phyloP scores from a whole-genome alignment of 2,888 invertebrate genomes.

The Melanchra persicariae region DNA sequence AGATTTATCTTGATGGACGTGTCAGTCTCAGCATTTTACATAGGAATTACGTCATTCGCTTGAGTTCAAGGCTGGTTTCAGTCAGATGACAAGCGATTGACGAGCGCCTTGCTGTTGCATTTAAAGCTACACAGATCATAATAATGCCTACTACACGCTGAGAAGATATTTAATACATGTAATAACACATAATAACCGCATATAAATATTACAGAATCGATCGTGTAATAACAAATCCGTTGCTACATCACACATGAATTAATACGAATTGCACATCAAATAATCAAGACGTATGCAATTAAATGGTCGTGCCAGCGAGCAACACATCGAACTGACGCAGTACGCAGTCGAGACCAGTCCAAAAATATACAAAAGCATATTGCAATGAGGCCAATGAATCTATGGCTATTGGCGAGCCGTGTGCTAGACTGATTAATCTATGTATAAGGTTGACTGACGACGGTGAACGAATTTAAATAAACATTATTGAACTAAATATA shows the following conservation, averaged over 20 bases:
- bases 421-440: conserved; percentile 57
- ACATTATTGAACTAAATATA: conserved; percentile 43
- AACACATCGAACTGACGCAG: conserved; percentile 71
- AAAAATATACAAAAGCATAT: conserved; percentile 78
- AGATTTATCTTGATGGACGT: conserved; percentile 27
- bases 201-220: conserved; percentile 42
- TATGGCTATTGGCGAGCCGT: conserved; percentile 56
- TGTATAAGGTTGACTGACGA: conserved; percentile 46
- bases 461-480: conserved; percentile 45
- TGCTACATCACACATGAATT: conserved; percentile 52
- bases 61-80: conserved; percentile 49
- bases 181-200: conserved; percentile 50
- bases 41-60: conserved; percentile 37
- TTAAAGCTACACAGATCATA: conserved; percentile 28
- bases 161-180: conserved; percentile 39
- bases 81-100: conserved; percentile 28
- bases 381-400: conserved; percentile 68
- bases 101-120: conserved; percentile 18
- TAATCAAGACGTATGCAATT: conserved; percentile 57
- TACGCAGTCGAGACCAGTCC: conserved; percentile 74
- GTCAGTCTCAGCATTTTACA: conserved; percentile 23
- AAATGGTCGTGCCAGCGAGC: conserved; percentile 65
- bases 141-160: conserved; percentile 34
- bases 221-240: conserved; percentile 48
- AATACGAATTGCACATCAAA: conserved; percentile 51